Evolutionary conservation across 2,888 invertebrate genomes (phyloP).

Genomic region (Trypoxylon attenuatum): DNA sequence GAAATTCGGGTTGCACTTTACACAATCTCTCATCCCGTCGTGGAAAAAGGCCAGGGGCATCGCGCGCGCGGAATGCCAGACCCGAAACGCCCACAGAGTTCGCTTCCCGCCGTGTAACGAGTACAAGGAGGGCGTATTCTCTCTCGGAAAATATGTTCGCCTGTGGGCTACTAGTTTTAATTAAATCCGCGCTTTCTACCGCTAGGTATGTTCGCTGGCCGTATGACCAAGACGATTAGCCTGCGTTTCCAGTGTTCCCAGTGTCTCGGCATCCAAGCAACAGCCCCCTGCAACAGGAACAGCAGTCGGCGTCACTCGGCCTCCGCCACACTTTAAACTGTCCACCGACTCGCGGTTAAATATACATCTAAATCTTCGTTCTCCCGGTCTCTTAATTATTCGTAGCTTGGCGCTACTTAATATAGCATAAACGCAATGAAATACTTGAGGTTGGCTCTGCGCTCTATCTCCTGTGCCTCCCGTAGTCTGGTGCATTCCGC

Average conservation of each 20-base stretch:
- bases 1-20: constrained; percentile 53
- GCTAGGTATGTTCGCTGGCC: constrained; percentile 47
- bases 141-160: constrained; percentile 61
- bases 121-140: constrained; percentile 57
- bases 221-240: constrained; percentile 59
- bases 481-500: too few relatives aligned
- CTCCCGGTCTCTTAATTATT: constrained; percentile 25
- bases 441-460: too few relatives aligned
- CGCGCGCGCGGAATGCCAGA: constrained; percentile 52
- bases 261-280: constrained; percentile 32
- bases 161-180: constrained; percentile 65
- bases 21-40: constrained; percentile 51
- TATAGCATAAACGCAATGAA: neutral
- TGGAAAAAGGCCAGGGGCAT: constrained; percentile 57
- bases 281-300: too few relatives aligned
- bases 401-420: constrained; percentile 13
- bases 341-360: constrained; percentile 28
- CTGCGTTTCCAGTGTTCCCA: constrained; percentile 40
- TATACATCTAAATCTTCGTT: constrained; percentile 34
- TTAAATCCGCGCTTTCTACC: constrained; percentile 64
- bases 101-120: constrained; percentile 47
- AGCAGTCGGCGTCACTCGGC: constrained; percentile 19
- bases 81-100: constrained; percentile 57
- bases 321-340: constrained; percentile 35
- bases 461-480: too few relatives aligned